These are phyloP conservation scores for Ophioninae sp. DNA, from an alignment of 2,888 invertebrate species.

Conservation along the genomic window DNA sequence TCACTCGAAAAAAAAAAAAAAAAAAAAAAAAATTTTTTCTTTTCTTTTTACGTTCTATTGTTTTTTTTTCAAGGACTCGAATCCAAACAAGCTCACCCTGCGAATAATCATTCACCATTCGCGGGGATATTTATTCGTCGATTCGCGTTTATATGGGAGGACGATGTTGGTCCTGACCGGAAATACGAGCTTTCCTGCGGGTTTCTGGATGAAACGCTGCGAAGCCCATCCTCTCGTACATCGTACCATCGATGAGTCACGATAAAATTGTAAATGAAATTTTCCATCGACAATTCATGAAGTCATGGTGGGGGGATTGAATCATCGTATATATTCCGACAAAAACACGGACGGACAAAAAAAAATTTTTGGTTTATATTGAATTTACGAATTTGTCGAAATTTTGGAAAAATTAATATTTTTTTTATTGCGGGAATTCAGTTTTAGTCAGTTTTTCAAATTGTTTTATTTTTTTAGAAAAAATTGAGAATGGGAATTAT, in stretches of 20 bases:
- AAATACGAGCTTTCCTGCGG: constrained; percentile 12
- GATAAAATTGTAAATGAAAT: constrained; percentile 44
- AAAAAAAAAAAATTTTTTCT: no score
- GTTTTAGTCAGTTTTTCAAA: no score
- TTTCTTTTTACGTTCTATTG: background rate
- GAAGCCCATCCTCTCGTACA: constrained; percentile 8
- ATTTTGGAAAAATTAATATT: no score
- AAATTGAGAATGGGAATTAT: no score
- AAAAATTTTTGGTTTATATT: no score
- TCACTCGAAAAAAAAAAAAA: no score
- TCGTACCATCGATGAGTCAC: constrained; percentile 10
- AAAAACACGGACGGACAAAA: background rate
- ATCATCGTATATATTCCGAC: constrained; percentile 5
- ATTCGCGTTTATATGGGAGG: constrained; percentile 9
- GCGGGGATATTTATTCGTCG: constrained; percentile 23
- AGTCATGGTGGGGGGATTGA: constrained; percentile 8
- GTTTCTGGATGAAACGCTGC: constrained; percentile 13
- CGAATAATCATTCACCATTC: constrained; percentile 13
- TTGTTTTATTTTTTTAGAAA: no score
- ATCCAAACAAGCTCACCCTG: background rate
- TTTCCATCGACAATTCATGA: constrained; percentile 31
- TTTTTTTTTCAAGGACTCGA: background rate
- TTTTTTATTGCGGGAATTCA: no score
- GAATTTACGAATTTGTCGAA: no score
- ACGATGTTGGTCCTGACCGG: constrained; percentile 22